These are phyloP conservation scores for Catamblyrhynchus diadema DNA, from an alignment of 2,797 vertebrate genomes.

Conservation along the genomic window DNA sequence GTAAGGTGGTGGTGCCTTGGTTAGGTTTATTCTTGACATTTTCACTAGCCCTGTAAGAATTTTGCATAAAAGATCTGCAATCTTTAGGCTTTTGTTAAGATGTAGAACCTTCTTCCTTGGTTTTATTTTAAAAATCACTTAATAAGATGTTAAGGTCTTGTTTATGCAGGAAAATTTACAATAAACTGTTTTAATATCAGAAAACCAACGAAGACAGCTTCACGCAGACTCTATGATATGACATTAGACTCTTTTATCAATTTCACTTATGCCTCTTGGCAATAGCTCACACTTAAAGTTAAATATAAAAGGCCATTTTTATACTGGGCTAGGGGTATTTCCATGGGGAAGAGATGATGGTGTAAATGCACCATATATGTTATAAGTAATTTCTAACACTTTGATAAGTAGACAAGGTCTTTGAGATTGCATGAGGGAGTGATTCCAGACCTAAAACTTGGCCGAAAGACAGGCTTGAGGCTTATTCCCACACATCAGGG, in stretches of 20 bases:
- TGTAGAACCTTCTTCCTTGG: background rate
- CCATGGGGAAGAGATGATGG: background rate
- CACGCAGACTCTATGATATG: background rate
- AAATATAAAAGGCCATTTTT: background rate
- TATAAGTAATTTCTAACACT: background rate
- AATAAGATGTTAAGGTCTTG: background rate
- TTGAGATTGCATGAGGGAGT: background rate
- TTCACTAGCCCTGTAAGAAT: background rate
- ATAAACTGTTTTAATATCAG: background rate
- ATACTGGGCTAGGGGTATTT: background rate
- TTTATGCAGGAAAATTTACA: background rate
- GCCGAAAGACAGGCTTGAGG: background rate
- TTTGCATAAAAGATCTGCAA: background rate
- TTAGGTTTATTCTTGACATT: background rate
- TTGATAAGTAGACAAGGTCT: background rate
- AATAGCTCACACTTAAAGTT: constrained; percentile 4
- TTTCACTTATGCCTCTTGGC: background rate
- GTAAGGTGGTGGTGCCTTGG: background rate
- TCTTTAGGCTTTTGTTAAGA: background rate
- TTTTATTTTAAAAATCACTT: background rate
- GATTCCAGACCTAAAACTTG: background rate
- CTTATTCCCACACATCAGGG: background rate
- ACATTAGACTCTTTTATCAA: background rate
- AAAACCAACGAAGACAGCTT: background rate
- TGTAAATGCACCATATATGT: background rate